Evolutionary conservation across 2,888 invertebrate genomes (phyloP).

Genomic region (Dastarcus helophoroides): DNA sequence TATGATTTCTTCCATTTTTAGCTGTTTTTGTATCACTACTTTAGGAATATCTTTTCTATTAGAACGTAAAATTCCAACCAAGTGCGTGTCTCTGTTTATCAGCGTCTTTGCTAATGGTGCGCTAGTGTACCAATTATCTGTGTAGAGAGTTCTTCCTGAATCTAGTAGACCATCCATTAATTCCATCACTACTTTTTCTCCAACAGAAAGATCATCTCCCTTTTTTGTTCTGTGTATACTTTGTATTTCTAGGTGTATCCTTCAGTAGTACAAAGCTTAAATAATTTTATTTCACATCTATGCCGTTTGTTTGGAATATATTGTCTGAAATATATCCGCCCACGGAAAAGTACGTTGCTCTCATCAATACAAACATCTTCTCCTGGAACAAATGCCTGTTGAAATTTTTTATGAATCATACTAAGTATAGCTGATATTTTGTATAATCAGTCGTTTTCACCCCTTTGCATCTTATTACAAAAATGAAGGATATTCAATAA

Average conservation of each 20-base stretch:
- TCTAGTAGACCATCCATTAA: slow-evolving; percentile 14
- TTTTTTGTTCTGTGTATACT: slow-evolving; percentile 10
- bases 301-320: slow-evolving; percentile 11
- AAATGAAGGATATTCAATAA: no score
- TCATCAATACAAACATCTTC: slow-evolving; percentile 18
- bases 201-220: neutral
- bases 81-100: slow-evolving; percentile 19
- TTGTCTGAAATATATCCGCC: slow-evolving; percentile 11
- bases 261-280: slow-evolving; percentile 10
- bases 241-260: slow-evolving; percentile 11
- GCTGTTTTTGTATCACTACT: slow-evolving; percentile 15
- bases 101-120: slow-evolving; percentile 12
- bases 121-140: slow-evolving; percentile 16
- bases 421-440: no score
- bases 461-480: no score
- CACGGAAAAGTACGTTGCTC: slow-evolving; percentile 13
- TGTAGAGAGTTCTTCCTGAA: slow-evolving; percentile 11
- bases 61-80: slow-evolving; percentile 21
- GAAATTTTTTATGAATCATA: slow-evolving; percentile 12
- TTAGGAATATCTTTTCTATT: slow-evolving; percentile 22
- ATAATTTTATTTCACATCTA: slow-evolving; percentile 13
- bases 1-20: slow-evolving; percentile 14
- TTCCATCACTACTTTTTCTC: slow-evolving; percentile 9
- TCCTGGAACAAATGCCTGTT: slow-evolving; percentile 13
- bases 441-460: no score